phyloP scores from a whole-genome alignment of 2,888 invertebrate species.

The Lasius platythorax region DNA sequence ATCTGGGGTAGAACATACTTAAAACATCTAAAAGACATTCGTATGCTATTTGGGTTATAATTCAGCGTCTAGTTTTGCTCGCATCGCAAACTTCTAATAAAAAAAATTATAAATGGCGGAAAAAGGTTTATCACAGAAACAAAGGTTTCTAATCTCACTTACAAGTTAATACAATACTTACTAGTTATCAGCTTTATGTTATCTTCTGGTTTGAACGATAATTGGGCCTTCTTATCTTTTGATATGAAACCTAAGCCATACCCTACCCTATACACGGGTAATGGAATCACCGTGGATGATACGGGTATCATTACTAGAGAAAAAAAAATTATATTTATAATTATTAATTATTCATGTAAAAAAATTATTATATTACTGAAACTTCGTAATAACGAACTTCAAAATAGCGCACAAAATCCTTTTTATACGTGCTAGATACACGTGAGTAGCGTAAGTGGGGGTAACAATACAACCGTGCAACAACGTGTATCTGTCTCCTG shows the following conservation, averaged over 20 bases:
- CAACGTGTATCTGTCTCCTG: too few relatives aligned
- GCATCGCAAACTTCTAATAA: neutral
- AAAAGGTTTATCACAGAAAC: neutral
- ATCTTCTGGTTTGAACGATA: constrained; percentile 80
- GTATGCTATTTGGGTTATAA: neutral
- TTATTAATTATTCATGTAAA: constrained; percentile 17
- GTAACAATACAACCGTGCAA: too few relatives aligned
- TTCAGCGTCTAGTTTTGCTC: neutral
- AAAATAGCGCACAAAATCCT: too few relatives aligned
- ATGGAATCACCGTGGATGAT: constrained; percentile 90
- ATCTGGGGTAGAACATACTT: too few relatives aligned
- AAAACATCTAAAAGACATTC: too few relatives aligned
- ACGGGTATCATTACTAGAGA: constrained; percentile 88
- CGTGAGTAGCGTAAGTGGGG: too few relatives aligned
- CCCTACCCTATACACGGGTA: constrained; percentile 88
- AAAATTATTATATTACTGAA: neutral
- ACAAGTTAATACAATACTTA: constrained; percentile 62
- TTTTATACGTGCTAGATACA: too few relatives aligned
- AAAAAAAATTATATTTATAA: constrained; percentile 21
- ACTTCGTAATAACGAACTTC: neutral
- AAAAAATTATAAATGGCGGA: neutral
- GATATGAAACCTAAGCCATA: constrained; percentile 86
- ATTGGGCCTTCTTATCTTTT: constrained; percentile 80
- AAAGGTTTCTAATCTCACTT: neutral
- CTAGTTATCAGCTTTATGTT: constrained; percentile 82